Base-by-base conservation (phyloP, 2,113 vertebrate genomes). In the Tetrao urogallus region DNA sequence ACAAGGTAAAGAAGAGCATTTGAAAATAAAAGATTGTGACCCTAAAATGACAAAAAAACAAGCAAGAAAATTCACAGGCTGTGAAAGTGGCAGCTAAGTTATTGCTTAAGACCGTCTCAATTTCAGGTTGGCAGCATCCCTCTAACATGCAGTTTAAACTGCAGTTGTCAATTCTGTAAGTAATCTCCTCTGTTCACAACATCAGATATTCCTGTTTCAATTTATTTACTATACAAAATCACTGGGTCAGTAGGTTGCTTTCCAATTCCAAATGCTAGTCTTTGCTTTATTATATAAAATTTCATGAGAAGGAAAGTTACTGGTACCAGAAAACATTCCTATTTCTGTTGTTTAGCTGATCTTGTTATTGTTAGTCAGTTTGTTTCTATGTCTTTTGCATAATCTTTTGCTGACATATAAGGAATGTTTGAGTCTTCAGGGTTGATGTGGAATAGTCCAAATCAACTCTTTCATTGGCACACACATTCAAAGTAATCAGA, bases 401-500 rank as follows among this genome's bases (percentile, higher is more conserved):
- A 98, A 61, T 98, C 96, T 82, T 79, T 95, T 64, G 98, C 98
- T 63, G 98, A 98, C 48, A 13, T 92, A 88, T 99, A 98, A 11
- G 82, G 96, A 81, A 91, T 96, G 30, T 92, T 74, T 17, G 97
- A 40, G 21, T 98, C 96, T 17, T 96, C 91, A 63, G 98, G 98
- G 90, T 98, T 98, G 84, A 98, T 97, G 0, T 98, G 97, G 91
- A 98, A 99, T 78, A 98, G 95, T 67, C 98, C 98, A 90, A 99
- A 99, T 3, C 97, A 92, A 22, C 72, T 91, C 8, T 92, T 97
- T 88, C 97, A 98, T 36, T 98, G 98, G 7, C 93, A 82, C 1
- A 38, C 92, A 98, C 98, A 98, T 74, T 98, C 98, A 85, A 98
- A 98, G 91, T 98, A 98, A 94, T 98, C 98, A 97, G 79, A 98